A percentile compares a stretch with the other conserved stretches of the same genome.
Evolutionary conservation across 2,888 invertebrate genomes (phyloP).

Genomic region (Drosophila subsilvestris): DNA sequence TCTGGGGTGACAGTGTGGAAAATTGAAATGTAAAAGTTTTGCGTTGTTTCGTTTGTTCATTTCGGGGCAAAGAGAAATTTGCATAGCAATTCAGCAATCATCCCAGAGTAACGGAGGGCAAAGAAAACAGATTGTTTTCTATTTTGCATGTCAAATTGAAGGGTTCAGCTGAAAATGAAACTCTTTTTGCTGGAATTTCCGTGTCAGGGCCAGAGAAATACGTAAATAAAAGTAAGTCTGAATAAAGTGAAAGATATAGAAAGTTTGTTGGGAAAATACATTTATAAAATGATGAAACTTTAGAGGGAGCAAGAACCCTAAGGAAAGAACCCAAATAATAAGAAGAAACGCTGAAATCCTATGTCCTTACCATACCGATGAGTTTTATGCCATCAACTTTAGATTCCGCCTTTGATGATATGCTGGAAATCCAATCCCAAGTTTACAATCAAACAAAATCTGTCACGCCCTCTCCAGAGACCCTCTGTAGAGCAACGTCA

Average conservation of each 20-base stretch:
- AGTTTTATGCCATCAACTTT: constrained; percentile 9
- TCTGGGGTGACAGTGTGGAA: constrained; percentile 64
- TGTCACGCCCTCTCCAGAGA: constrained; percentile 8
- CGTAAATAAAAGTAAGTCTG: not conserved
- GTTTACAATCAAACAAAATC: constrained; percentile 14
- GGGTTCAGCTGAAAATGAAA: constrained; percentile 32
- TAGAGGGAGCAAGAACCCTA: not conserved
- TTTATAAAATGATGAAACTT: no score
- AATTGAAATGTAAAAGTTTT: constrained; percentile 65
- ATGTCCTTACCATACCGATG: not conserved
- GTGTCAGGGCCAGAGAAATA: not conserved
- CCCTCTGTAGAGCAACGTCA: constrained; percentile 6
- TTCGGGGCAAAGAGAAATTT: constrained; percentile 50
- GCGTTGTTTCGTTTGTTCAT: constrained; percentile 38
- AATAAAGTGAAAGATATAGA: not conserved
- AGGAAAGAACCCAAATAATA: no score
- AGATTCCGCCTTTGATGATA: constrained; percentile 43
- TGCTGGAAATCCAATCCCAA: constrained; percentile 2
- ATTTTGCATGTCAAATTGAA: constrained; percentile 46
- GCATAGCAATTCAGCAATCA: constrained; percentile 51
- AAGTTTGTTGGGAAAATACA: not conserved
- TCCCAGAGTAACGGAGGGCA: constrained; percentile 7
- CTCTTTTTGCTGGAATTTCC: not conserved
- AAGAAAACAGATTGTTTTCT: constrained; percentile 18
- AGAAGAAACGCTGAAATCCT: not conserved